Percentiles rank a stretch among this genome's conserved stretches.
These are phyloP conservation scores for Xanthostigma xanthostigma DNA, from an alignment of 2,888 invertebrate genomes.

Conservation along the genomic window DNA sequence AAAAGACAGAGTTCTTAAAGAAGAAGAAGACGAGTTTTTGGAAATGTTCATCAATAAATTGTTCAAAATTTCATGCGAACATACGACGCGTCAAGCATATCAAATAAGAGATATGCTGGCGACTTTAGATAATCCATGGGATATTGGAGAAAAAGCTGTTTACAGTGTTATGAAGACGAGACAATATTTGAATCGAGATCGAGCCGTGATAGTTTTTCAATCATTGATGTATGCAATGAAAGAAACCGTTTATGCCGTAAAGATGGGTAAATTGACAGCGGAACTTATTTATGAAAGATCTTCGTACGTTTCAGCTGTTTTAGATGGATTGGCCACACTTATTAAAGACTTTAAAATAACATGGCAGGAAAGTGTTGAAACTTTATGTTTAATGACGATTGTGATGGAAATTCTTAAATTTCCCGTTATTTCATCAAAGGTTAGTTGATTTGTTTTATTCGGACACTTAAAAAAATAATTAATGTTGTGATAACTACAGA, in stretches of 20 bases:
- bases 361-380: slow-evolving; percentile 66
- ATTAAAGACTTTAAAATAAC: slow-evolving; percentile 55
- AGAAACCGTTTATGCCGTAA: slow-evolving; percentile 29
- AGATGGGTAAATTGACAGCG: slow-evolving; percentile 12
- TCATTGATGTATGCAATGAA: slow-evolving; percentile 43
- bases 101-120: slow-evolving; percentile 35
- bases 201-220: slow-evolving; percentile 48
- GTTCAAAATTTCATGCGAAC: slow-evolving; percentile 44
- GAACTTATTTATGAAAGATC: slow-evolving; percentile 15
- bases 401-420: slow-evolving; percentile 37
- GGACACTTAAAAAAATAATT: no score
- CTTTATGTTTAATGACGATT: slow-evolving; percentile 44
- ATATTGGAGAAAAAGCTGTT: slow-evolving; percentile 35
- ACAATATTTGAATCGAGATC: slow-evolving; percentile 39
- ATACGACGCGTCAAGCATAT: slow-evolving; percentile 44
- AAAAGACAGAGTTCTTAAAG: slow-evolving; percentile 5
- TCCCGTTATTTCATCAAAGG: slow-evolving; percentile 33
- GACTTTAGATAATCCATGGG: slow-evolving; percentile 24
- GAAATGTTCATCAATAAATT: slow-evolving; percentile 44
- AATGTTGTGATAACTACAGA: no score
- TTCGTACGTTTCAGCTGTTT: slow-evolving; percentile 43
- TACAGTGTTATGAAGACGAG: slow-evolving; percentile 41
- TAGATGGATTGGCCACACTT: slow-evolving; percentile 47
- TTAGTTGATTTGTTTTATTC: slow-evolving; percentile 18
- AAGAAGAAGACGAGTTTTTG: slow-evolving; percentile 32